Evolutionary conservation across 2,888 invertebrate species (phyloP).

Genomic region (Coelinius sp.): DNA sequence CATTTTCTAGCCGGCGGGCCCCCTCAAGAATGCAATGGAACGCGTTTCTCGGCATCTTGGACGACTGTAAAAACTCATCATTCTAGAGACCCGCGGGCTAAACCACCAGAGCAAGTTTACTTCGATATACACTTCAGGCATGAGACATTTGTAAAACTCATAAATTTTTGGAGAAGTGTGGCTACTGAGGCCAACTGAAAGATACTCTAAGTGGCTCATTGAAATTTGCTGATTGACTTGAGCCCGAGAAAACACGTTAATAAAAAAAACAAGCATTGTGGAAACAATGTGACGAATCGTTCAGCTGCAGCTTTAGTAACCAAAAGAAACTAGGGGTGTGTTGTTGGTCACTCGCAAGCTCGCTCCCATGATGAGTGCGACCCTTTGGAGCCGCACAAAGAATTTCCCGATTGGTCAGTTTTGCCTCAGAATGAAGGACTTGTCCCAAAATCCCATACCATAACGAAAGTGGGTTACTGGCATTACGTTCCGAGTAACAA

Average conservation of each 20-base stretch:
- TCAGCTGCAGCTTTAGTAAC: too few species aligned
- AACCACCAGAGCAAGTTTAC: background rate
- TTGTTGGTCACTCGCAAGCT: too few species aligned
- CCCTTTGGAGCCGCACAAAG: too few species aligned
- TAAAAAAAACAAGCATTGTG: background rate
- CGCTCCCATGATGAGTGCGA: too few species aligned
- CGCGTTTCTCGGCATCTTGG: slow-evolving; percentile 14
- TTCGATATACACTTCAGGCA: background rate
- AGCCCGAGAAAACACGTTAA: background rate
- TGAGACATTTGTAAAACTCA: slow-evolving; percentile 2
- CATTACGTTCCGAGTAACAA: too few species aligned
- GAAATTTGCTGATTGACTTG: background rate
- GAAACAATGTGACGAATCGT: background rate
- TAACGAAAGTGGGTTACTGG: too few species aligned
- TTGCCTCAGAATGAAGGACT: too few species aligned
- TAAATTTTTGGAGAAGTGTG: background rate
- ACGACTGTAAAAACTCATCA: slow-evolving; percentile 32
- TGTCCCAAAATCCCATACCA: too few species aligned
- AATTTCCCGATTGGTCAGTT: too few species aligned
- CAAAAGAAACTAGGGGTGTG: too few species aligned
- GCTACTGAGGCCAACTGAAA: background rate
- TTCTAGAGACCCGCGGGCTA: background rate
- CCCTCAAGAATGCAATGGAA: slow-evolving; percentile 28
- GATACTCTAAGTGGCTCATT: background rate
- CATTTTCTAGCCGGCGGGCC: slow-evolving; percentile 38